Percentiles rank a stretch among this genome's conserved stretches.
phyloP scores from a whole-genome alignment of 1,140 invertebrate genomes.

The Ridgeia piscesae region DNA sequence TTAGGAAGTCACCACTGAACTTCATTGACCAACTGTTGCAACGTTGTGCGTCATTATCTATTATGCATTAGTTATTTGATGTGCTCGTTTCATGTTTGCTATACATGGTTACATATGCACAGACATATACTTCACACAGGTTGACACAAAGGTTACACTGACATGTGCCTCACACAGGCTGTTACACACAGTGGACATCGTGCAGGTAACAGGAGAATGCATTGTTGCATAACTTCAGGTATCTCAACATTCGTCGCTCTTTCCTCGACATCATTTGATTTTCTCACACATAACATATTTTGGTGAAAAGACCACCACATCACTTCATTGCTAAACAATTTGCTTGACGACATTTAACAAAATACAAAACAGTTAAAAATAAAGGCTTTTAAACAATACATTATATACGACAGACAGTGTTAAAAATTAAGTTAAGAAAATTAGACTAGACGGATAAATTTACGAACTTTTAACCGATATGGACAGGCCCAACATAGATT shows the following conservation, averaged over 20 bases:
- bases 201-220: too few species aligned
- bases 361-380: too few species aligned
- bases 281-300: neutral
- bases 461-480: neutral
- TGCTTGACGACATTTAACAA: neutral
- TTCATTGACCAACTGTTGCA: neutral
- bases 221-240: neutral
- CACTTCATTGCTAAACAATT: neutral
- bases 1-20: neutral
- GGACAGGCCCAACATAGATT: neutral
- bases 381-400: too few species aligned
- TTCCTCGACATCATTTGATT: neutral
- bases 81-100: neutral
- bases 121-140: neutral
- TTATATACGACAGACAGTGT: too few species aligned
- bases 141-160: too few species aligned
- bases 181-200: too few species aligned
- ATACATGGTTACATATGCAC: neutral
- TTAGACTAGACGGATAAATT: too few species aligned
- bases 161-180: neutral
- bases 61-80: neutral
- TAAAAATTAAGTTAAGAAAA: too few species aligned
- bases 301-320: neutral
- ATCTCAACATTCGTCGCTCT: neutral
- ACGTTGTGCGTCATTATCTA: neutral